phyloP scores from a whole-genome alignment of 2,888 invertebrate genomes.

The Hyposoter didymator region DNA sequence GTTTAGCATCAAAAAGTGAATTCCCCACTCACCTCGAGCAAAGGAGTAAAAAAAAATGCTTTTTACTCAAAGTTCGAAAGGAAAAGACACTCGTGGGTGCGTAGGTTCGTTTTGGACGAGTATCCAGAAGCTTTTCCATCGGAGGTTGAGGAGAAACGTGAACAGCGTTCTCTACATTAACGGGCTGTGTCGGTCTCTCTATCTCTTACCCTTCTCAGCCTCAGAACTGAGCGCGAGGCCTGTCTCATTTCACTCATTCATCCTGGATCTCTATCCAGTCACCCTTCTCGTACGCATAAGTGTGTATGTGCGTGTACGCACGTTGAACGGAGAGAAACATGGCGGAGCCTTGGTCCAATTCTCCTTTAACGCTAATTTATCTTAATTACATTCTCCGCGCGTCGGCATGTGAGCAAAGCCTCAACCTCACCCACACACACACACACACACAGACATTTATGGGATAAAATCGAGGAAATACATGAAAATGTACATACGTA shows the following conservation, averaged over 20 bases:
- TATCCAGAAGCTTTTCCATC: conserved; percentile 40
- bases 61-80: not conserved
- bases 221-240: conserved; percentile 1
- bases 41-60: not conserved
- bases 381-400: conserved; percentile 83
- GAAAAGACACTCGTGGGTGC: not conserved
- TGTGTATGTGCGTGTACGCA: conserved; percentile 39
- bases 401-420: conserved; percentile 75
- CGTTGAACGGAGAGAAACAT: conserved; percentile 70
- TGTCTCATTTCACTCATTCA: conserved; percentile 50
- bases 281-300: conserved; percentile 34
- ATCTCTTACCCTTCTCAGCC: conserved; percentile 60
- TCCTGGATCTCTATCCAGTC: conserved; percentile 52
- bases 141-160: conserved; percentile 49
- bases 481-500: conserved; percentile 14
- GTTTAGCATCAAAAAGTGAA: no score
- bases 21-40: no score
- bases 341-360: conserved; percentile 80
- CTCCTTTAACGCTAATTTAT: conserved; percentile 83
- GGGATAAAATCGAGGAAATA: not conserved
- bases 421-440: conserved; percentile 57
- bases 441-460: conserved; percentile 13
- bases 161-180: conserved; percentile 49
- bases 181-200: conserved; percentile 53
- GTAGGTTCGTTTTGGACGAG: not conserved